A percentile compares a stretch with the other conserved stretches of the same genome.
Conservation (phyloP, 2,888 invertebrate genomes). For the Malthinus flaveolus region DNA sequence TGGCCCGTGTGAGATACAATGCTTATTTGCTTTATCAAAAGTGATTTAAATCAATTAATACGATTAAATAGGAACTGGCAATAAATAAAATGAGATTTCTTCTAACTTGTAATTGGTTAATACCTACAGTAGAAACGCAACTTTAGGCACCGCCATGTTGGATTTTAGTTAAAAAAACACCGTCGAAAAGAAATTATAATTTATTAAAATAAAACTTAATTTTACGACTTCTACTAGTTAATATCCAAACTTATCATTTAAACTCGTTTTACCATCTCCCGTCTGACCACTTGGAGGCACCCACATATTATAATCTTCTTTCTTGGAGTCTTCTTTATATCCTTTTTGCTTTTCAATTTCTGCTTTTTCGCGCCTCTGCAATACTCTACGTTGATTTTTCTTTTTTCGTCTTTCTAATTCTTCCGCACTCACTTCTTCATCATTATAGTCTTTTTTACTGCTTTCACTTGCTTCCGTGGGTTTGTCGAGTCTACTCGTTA, state of each 20-base stretch:
- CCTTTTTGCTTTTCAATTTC: constrained; percentile 43
- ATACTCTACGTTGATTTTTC: constrained; percentile 46
- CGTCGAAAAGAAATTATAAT: too few species aligned
- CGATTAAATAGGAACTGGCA: too few species aligned
- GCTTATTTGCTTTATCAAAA: too few species aligned
- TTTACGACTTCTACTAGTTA: constrained; percentile 47
- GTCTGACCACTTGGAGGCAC: constrained; percentile 74
- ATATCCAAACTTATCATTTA: constrained; percentile 80
- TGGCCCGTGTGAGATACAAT: too few species aligned
- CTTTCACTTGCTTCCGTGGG: neutral
- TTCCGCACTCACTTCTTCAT: constrained; percentile 22
- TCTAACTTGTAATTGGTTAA: too few species aligned
- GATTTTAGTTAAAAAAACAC: too few species aligned
- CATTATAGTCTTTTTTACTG: constrained; percentile 1
- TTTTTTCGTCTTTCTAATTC: constrained; percentile 37
- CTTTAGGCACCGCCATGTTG: too few species aligned
- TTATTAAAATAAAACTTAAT: too few species aligned
- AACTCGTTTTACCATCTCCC: constrained; percentile 75
- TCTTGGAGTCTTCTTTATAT: constrained; percentile 55
- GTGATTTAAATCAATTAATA: too few species aligned
- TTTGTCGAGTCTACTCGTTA: neutral
- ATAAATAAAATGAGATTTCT: too few species aligned
- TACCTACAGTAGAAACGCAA: too few species aligned
- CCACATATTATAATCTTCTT: constrained; percentile 76
- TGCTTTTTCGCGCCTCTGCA: constrained; percentile 45